Evolutionary conservation across 2,888 invertebrate species (phyloP).

Genomic region (Lagria hirta): DNA sequence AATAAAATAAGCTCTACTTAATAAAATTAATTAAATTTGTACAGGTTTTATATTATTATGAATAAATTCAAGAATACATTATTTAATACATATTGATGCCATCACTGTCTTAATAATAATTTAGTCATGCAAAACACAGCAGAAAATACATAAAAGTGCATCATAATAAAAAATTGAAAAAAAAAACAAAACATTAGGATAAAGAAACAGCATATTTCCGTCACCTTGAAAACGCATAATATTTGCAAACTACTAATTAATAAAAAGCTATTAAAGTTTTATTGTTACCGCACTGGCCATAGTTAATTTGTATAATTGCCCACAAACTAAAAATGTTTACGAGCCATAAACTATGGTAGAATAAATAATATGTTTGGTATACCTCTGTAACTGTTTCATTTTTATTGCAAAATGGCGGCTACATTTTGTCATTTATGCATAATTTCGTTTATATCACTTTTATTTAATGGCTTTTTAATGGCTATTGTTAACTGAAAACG

Average conservation of each 20-base stretch:
- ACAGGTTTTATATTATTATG: too few species aligned
- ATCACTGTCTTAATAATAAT: too few species aligned
- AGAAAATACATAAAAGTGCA: too few species aligned
- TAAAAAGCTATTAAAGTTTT: slow-evolving; percentile 44
- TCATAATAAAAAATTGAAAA: too few species aligned
- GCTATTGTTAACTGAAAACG: slow-evolving; percentile 40
- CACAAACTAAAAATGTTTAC: slow-evolving; percentile 50
- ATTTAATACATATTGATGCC: too few species aligned
- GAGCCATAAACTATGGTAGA: slow-evolving; percentile 48
- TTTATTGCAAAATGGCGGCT: slow-evolving; percentile 45
- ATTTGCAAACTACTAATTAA: slow-evolving; percentile 42
- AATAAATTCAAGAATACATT: too few species aligned
- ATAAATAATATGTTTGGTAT: slow-evolving; percentile 50
- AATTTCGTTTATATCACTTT: slow-evolving; percentile 40
- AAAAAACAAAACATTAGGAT: too few species aligned
- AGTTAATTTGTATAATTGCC: slow-evolving; percentile 52
- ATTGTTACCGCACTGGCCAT: slow-evolving; percentile 40
- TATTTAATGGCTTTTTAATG: slow-evolving; percentile 40
- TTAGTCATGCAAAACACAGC: too few species aligned
- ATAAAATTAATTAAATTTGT: too few species aligned
- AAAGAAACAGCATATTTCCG: slow-evolving; percentile 29
- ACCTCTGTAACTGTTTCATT: slow-evolving; percentile 43
- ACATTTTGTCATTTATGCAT: slow-evolving; percentile 44
- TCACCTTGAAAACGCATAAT: slow-evolving; percentile 31
- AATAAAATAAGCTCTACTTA: too few species aligned